A percentile compares a stretch with the other conserved stretches of the same genome.
Conservation (phyloP, 2,797 vertebrate species). For the Dendrocincla fuliginosa region DNA sequence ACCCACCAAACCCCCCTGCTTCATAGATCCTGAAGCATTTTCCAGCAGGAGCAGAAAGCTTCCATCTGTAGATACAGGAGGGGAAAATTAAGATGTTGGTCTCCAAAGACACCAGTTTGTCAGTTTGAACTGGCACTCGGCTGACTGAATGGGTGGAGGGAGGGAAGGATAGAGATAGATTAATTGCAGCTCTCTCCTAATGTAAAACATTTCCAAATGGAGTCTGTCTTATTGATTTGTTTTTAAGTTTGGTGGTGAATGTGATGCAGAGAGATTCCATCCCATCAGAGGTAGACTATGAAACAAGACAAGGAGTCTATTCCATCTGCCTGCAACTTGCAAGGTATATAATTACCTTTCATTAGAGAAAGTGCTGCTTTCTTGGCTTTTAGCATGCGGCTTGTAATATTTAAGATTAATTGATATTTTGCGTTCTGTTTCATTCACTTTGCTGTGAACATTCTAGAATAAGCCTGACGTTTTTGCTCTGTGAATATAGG, state of each 20-base stretch:
- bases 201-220: not conserved
- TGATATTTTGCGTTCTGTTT: not conserved
- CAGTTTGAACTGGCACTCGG: not conserved
- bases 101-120: not conserved
- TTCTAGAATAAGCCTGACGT: not conserved
- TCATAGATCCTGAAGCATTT: not conserved
- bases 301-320: constrained; percentile 97
- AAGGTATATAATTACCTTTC: constrained; percentile 78
- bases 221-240: constrained; percentile 23
- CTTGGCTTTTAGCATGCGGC: not conserved
- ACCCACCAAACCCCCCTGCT: rapidly evolving
- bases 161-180: not conserved
- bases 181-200: not conserved
- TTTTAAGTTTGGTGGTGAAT: constrained; percentile 93
- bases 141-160: not conserved
- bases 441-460: not conserved
- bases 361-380: not conserved
- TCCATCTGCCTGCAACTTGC: constrained; percentile 98
- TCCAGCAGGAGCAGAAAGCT: not conserved
- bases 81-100: not conserved
- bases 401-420: not conserved
- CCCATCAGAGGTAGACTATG: constrained; percentile 98
- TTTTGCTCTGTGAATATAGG: constrained; percentile 72
- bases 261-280: constrained; percentile 99
- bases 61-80: not conserved